Evolutionary conservation across 1,140 invertebrate species (phyloP), one percentile per base, ranked within the genome.

Genomic region (Platyura marginata): DNA sequence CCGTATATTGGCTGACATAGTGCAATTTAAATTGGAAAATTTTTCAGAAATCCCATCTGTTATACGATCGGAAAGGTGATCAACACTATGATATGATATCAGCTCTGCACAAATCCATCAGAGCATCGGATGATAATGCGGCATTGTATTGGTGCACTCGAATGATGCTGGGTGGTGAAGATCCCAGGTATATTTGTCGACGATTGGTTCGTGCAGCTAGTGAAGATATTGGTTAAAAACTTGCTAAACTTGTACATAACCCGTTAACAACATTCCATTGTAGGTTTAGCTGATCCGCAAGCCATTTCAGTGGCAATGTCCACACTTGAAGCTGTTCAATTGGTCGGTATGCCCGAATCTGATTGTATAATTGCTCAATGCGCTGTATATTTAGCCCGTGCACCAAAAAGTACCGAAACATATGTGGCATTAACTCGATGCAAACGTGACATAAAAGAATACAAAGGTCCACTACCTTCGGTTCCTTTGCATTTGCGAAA

Each of bases 81-180:
- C 78, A 86, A 54, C 83, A 88, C 61, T 90, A 86, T 55, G 80
- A 88, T 51, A 75, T 74, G 20, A 79, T 82, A 49, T 88, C 84
- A 9, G 84, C 84, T 1, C 62, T 89, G 25, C 82, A 86, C 48
- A 89, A 90, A 59, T 85, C 82, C 1, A 79, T 90, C n/a, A 67
- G 86, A 50, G 83, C 81, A 0, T 76, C 79, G 13, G 79, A 86
- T 56, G 76, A 75, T 35, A 83, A 83, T 63, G 86, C 83, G 13
- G 71, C 84, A 1, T 56, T 90, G 13, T 89, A 90, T 57, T 90
- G 84, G 83, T 64, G 83, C 3, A 74, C 79, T 5, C 65, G 85
- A 45, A 88, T 88, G 72, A 61, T 89, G 38, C 66, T 76, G 45
- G 79, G 79, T 3, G 86, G 85, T 13, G 85, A 89, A 63, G 80